Evolutionary conservation across 2,888 invertebrate species (phyloP), one percentile per base, ranked within the genome.

Genomic region (Drosophila mulleri): DNA sequence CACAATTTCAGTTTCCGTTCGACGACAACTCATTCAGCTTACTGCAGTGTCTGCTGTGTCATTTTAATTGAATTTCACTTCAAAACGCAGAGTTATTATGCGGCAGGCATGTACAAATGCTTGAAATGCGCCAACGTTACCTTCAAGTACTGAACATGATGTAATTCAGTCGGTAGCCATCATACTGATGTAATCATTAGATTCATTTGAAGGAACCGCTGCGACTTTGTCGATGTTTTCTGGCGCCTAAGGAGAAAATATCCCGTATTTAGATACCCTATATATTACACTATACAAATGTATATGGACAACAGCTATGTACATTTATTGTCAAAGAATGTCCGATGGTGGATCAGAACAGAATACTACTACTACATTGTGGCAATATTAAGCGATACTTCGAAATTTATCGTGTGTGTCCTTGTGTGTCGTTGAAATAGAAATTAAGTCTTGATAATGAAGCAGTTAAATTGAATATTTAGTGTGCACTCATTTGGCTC

Each of bases 11-110:
- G 35, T 44, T 45, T 23, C 32, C 56, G 54, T 26, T 45, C 56
- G 68, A 73, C 59, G 68, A 58, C 70, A 86, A 81, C 82, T 88
- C 80, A 75, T 75, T 88, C 80, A 62, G 60, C 71, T 67, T 80
- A 69, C 67, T 83, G 78, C 68, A 75, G 14, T 35, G 20, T 42
- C 26, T 7, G 39, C 14, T 52, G 12, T 32, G 26, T n/a, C 9
- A 26, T 62, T 58, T 75, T 60, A 69, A 72, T 86, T 83, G 78
- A 78, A 86, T 80, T 83, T 78, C 64, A 63, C 70, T 73, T 80
- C 69, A 61, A 64, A 83, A 67, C 63, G 54, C 39, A 57, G 29
- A 65, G 65, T 69, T 70, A 65, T 67, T 72, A 72, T 65, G 68
- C 57, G 39, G 39, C 11, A 68, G 56, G 53, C 48, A 53, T 63